phyloP scores from a whole-genome alignment of 2,797 vertebrate genomes.

The Vireo griseus region DNA sequence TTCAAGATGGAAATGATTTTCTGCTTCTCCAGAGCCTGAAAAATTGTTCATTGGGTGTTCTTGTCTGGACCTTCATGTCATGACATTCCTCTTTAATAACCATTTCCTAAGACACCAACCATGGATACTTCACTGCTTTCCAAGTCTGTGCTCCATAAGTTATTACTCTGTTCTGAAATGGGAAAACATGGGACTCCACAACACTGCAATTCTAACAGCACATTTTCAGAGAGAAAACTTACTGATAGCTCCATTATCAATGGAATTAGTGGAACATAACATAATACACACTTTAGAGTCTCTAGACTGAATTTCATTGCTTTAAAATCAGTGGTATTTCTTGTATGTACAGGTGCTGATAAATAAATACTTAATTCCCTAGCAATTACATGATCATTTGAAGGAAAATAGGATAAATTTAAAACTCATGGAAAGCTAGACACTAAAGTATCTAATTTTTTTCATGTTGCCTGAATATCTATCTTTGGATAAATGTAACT shows the following conservation, averaged over 20 bases:
- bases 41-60: neutral
- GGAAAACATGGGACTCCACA: neutral
- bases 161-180: neutral
- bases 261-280: neutral
- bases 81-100: neutral
- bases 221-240: neutral
- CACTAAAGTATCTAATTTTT: neutral
- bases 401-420: neutral
- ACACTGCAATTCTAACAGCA: neutral
- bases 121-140: neutral
- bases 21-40: neutral
- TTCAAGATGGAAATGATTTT: neutral
- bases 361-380: neutral
- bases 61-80: neutral
- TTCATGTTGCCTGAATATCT: neutral
- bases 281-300: neutral
- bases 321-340: neutral
- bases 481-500: constrained; percentile 2
- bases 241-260: neutral
- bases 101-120: neutral
- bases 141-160: neutral
- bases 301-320: neutral
- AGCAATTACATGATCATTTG: neutral
- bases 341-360: neutral
- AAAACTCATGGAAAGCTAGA: neutral